A percentile compares a stretch with the other conserved stretches of the same genome.
Evolutionary conservation across 2,113 vertebrate species (phyloP).

Genomic region (Noturus placidus): DNA sequence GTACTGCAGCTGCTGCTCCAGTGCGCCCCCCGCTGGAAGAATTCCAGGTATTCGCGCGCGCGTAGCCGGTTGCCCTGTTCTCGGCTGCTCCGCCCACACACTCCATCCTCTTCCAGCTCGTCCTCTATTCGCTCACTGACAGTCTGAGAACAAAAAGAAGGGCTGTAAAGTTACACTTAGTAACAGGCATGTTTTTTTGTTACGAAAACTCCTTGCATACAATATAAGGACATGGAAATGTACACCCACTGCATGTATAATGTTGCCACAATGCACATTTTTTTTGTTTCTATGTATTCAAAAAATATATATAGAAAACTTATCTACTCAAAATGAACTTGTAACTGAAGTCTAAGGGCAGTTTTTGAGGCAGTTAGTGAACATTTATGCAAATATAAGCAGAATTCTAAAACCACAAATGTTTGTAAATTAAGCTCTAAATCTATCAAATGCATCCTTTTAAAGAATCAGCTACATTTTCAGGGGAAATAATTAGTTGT

Average conservation of each 20-base stretch:
- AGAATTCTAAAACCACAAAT: neutral
- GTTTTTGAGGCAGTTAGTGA: neutral
- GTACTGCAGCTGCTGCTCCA: conserved; percentile 81
- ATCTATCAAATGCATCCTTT: neutral
- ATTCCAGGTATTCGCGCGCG: conserved; percentile 95
- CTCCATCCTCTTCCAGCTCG: conserved; percentile 62
- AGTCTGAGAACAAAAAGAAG: conserved; percentile 60
- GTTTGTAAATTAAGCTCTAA: neutral
- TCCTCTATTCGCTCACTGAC: conserved; percentile 70
- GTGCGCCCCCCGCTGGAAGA: conserved; percentile 87
- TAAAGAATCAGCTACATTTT: neutral
- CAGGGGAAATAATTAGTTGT: neutral
- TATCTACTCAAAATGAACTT: neutral
- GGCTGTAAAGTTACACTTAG: neutral
- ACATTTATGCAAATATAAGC: neutral
- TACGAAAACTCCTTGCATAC: neutral
- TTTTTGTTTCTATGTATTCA: neutral
- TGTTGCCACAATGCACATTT: neutral
- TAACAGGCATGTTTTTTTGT: neutral
- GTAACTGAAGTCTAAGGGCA: neutral
- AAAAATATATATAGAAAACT: neutral
- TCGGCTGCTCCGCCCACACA: conserved; percentile 61
- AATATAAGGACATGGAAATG: neutral
- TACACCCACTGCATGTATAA: neutral
- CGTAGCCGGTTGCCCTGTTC: conserved; percentile 88